A percentile compares a stretch with the other conserved stretches of the same genome.
These are phyloP conservation scores for Nannoperca australis DNA, from an alignment of 2,797 vertebrate species.

Conservation along the genomic window DNA sequence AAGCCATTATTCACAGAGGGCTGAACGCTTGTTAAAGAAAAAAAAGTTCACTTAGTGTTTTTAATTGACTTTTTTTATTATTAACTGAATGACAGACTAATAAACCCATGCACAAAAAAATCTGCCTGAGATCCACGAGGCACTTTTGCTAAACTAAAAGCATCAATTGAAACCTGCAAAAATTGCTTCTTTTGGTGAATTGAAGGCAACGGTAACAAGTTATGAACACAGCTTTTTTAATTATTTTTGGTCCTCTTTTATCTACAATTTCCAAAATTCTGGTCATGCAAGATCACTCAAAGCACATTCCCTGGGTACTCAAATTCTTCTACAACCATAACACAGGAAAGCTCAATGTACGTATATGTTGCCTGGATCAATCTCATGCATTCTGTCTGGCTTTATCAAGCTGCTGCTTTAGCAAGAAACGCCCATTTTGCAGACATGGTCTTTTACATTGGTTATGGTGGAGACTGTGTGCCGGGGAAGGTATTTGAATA, in stretches of 20 bases:
- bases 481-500: constrained; percentile 37
- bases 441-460: constrained; percentile 26
- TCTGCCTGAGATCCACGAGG: not conserved
- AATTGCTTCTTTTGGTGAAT: not conserved
- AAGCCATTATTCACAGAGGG: constrained; percentile 35
- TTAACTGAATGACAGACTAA: not conserved
- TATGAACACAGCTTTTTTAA: not conserved
- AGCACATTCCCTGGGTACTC: not conserved
- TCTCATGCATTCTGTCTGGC: not conserved
- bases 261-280: not conserved
- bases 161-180: not conserved
- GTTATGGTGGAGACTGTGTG: constrained; percentile 33
- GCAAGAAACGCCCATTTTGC: constrained; percentile 32
- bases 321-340: not conserved
- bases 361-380: not conserved
- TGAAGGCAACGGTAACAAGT: not conserved
- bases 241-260: not conserved
- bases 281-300: not conserved
- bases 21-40: constrained; percentile 10
- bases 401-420: not conserved
- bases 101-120: not conserved
- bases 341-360: not conserved
- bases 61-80: constrained; percentile 15
- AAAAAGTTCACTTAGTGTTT: constrained; percentile 13
- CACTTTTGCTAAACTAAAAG: not conserved